Evolutionary conservation across 1,140 invertebrate genomes (phyloP).

Genomic region (Conus betulinus): DNA sequence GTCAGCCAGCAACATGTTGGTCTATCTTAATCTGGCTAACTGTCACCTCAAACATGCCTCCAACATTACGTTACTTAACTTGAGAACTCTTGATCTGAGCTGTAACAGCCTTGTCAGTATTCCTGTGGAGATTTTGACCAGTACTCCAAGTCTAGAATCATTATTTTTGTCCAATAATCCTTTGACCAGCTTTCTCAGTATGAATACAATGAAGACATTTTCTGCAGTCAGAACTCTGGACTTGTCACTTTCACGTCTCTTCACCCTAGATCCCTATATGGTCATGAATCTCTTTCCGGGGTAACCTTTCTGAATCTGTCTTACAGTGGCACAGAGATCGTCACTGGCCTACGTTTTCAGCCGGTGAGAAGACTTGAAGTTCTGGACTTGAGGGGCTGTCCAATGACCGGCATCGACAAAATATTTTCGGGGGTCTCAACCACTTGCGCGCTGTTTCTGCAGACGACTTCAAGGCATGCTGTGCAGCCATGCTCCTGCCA

Average conservation of each 20-base stretch:
- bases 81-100: slow-evolving; percentile 27
- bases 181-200: slow-evolving; percentile 37
- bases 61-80: not conserved
- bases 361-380: not conserved
- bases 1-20: not conserved
- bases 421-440: slow-evolving; percentile 40
- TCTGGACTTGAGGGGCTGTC: not conserved
- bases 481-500: slow-evolving; percentile 23
- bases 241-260: not conserved
- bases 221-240: not conserved
- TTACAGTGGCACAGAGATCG: not conserved
- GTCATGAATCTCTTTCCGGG: not conserved
- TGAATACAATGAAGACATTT: not conserved
- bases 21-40: slow-evolving; percentile 23
- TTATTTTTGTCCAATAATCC: slow-evolving; percentile 36
- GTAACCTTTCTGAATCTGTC: not conserved
- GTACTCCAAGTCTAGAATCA: not conserved
- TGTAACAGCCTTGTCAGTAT: not conserved
- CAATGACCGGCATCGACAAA: not conserved
- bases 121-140: not conserved
- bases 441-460: slow-evolving; percentile 38
- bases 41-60: not conserved
- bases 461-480: slow-evolving; percentile 48
- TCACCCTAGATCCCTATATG: not conserved
- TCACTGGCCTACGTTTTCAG: not conserved